Percentiles rank a stretch among this genome's conserved stretches.
Conservation (phyloP, 2,797 vertebrate species). For the Dendrocincla fuliginosa region DNA sequence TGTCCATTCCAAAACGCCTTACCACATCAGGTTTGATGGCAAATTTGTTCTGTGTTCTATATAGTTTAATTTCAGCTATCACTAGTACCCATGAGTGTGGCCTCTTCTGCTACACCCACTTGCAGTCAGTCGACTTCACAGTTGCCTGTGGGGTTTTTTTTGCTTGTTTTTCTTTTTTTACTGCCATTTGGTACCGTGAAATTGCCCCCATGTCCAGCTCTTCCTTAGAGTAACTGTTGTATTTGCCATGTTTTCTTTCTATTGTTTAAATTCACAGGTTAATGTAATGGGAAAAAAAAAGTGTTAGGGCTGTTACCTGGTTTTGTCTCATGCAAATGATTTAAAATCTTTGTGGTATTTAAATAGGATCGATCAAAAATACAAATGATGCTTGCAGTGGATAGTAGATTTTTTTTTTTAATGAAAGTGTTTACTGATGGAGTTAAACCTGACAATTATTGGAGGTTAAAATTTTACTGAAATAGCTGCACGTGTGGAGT, state of each 20-base stretch:
- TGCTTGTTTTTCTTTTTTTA: neutral
- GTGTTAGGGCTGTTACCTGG: neutral
- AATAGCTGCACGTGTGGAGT: slow-evolving; percentile 26
- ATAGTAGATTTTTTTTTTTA: neutral
- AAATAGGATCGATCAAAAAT: neutral
- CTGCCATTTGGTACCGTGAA: neutral
- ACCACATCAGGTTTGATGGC: neutral
- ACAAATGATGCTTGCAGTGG: neutral
- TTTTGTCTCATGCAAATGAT: neutral
- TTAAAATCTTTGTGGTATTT: neutral
- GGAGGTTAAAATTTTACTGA: neutral
- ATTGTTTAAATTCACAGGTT: neutral
- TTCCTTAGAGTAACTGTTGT: neutral
- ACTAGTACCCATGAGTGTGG: neutral
- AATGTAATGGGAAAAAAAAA: neutral
- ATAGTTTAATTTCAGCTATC: neutral
- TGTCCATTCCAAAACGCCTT: neutral
- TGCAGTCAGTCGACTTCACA: neutral
- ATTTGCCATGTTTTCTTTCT: slow-evolving; percentile 9
- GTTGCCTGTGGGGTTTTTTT: neutral
- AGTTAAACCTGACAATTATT: slow-evolving; percentile 2
- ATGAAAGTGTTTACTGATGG: neutral
- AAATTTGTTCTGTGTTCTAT: neutral
- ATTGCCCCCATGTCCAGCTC: neutral
- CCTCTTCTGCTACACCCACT: neutral